Evolutionary conservation across 2,113 vertebrate species (phyloP).

Genomic region (Bothrops jararaca): DNA sequence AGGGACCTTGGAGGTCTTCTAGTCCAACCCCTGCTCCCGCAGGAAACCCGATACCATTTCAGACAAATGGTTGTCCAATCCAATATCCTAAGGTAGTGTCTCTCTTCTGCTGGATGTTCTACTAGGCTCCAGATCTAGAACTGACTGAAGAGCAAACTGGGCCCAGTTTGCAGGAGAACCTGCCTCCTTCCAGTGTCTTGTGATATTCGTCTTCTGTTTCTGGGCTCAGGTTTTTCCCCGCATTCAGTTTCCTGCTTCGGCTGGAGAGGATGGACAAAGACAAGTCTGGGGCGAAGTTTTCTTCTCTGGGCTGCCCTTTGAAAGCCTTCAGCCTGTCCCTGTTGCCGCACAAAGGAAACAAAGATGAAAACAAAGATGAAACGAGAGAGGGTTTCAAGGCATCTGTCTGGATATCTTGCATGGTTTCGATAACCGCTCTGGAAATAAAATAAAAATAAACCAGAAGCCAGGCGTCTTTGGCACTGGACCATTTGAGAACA

Average conservation of each 20-base stretch:
- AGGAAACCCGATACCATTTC: too few species aligned
- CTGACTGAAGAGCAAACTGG: neutral
- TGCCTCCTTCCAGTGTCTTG: constrained; percentile 26
- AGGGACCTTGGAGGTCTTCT: too few species aligned
- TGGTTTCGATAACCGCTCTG: neutral
- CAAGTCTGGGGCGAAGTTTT: constrained; percentile 34
- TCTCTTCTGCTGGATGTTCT: neutral
- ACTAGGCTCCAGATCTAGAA: neutral
- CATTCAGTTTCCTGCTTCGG: constrained; percentile 3
- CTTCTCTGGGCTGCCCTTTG: constrained; percentile 50
- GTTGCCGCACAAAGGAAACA: neutral
- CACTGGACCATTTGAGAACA: neutral
- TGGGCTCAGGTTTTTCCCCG: constrained; percentile 37
- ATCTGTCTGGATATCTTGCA: neutral
- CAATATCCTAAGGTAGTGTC: neutral
- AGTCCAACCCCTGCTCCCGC: too few species aligned
- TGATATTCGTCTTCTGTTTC: constrained; percentile 37
- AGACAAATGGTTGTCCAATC: too few species aligned
- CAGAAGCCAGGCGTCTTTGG: neutral
- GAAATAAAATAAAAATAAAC: neutral
- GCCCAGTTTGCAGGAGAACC: neutral
- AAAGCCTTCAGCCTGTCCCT: constrained; percentile 54
- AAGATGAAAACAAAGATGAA: constrained; percentile 1
- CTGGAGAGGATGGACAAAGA: constrained; percentile 55
- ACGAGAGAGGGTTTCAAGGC: neutral